Percentiles rank a stretch among this genome's conserved stretches.
These are phyloP conservation scores for Leptinotarsa lineolata DNA, from an alignment of 1,140 invertebrate species.

Conservation along the genomic window DNA sequence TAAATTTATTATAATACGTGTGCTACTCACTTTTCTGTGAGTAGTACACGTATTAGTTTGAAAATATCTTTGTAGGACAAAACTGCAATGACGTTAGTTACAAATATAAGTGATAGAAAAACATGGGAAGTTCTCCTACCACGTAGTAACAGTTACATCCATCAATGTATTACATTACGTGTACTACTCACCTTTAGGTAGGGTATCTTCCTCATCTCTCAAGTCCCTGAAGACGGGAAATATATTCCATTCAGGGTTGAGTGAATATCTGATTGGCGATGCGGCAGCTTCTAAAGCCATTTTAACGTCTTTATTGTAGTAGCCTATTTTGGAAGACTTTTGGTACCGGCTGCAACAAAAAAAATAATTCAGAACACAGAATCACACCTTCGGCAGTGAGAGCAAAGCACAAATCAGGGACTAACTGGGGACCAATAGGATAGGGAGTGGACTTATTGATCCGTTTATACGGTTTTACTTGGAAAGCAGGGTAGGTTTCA, in stretches of 20 bases:
- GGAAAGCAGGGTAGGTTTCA: neutral
- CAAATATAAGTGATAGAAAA: too few species aligned
- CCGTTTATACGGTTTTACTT: neutral
- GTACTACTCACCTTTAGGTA: slow-evolving; percentile 47
- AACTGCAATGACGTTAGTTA: too few species aligned
- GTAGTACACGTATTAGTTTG: too few species aligned
- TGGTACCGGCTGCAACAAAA: slow-evolving; percentile 26
- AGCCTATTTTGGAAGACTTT: slow-evolving; percentile 47
- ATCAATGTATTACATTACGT: too few species aligned
- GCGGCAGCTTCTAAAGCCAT: slow-evolving; percentile 47
- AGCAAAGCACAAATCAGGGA: slow-evolving; percentile 10
- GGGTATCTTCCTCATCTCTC: slow-evolving; percentile 34
- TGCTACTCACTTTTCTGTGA: too few species aligned
- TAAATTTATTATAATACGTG: too few species aligned
- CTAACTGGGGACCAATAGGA: neutral
- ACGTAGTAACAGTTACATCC: too few species aligned
- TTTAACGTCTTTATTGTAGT: slow-evolving; percentile 34
- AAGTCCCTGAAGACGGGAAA: slow-evolving; percentile 23
- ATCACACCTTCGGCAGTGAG: neutral
- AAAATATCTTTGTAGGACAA: too few species aligned
- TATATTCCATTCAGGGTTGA: slow-evolving; percentile 39
- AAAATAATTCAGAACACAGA: slow-evolving; percentile 1
- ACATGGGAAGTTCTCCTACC: too few species aligned
- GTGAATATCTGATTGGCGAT: slow-evolving; percentile 43
- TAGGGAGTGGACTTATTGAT: neutral